Conservation (phyloP, 2,888 invertebrate genomes). For the Hydriomena furcata region DNA sequence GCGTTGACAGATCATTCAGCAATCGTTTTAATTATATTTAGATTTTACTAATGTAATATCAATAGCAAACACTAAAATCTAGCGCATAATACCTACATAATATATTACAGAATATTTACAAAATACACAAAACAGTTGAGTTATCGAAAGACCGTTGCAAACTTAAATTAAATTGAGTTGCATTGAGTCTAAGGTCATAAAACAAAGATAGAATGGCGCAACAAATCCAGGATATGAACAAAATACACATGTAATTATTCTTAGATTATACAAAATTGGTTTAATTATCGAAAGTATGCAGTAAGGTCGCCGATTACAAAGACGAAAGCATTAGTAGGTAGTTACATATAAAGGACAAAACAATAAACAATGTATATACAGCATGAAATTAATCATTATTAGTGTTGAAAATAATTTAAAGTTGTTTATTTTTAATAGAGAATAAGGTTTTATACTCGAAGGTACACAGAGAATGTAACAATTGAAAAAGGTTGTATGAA, state of each 20-base stretch:
- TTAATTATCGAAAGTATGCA: conserved; percentile 27
- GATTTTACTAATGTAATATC: no score
- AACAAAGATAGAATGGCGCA: conserved; percentile 12
- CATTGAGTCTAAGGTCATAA: conserved; percentile 6
- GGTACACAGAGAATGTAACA: no score
- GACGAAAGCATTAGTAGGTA: conserved; percentile 16
- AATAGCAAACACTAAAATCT: no score
- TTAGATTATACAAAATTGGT: conserved; percentile 28
- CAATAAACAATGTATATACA: neutral
- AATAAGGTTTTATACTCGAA: no score
- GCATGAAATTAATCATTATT: neutral
- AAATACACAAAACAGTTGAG: no score
- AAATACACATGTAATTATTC: conserved; percentile 10
- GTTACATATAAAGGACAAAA: conserved; percentile 20
- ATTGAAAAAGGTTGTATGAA: no score
- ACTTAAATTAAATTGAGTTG: conserved; percentile 3
- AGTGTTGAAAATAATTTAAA: neutral
- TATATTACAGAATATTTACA: no score
- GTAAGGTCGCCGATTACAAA: conserved; percentile 24
- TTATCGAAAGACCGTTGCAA: no score
- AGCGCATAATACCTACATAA: no score
- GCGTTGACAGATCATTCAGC: no score
- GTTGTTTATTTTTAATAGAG: no score
- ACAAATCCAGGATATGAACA: conserved; percentile 13
- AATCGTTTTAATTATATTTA: no score